Evolutionary conservation across 2,797 vertebrate species (phyloP), one percentile per base, ranked within the genome.

Genomic region (Danio choprae): DNA sequence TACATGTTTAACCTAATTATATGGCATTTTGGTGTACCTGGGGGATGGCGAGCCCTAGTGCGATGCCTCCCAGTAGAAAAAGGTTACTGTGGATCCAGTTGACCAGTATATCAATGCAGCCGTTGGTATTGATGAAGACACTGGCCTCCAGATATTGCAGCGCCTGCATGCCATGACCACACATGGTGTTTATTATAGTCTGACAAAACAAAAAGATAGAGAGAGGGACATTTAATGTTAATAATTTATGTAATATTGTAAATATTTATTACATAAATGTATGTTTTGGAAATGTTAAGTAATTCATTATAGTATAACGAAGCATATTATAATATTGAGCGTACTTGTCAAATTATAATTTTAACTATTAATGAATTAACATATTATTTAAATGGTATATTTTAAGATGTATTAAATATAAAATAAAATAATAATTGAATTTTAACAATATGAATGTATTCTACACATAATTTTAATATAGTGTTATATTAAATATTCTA

Each of bases 1-100:
- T 29, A 29, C 29, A 29, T 29, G 29, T 29, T 29, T 29, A 29
- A 29, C 29, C 29, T 29, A 29, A 29, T 29, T 29, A 3, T 29
- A 29, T 10, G 12, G 48, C 16, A 63, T 40, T 7, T 40, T 4
- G 13, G 43, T 88, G 9, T 75, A 98, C 97, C 96, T 99, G 96
- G 48, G 97, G 97, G 81, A 97, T 91, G 5, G 96, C 95, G 80
- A 99, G 88, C 43, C 96, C 96, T 85, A 99, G 88, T 0, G 96
- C 92, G 15, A 98, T 81, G 20, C 96, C 96, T 8, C 97, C 97
- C 68, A 98, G 90, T 40, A 98, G 84, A 87, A 97, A 96, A 71
- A 99, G 90, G 92, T 98, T 98, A 84, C 94, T 95, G 87, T 98
- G 96, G 87, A 96, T 93, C 97, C 96, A 98, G 92, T 97, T 93